phyloP scores from a whole-genome alignment of 2,113 vertebrate species.

The Vimba vimba region DNA sequence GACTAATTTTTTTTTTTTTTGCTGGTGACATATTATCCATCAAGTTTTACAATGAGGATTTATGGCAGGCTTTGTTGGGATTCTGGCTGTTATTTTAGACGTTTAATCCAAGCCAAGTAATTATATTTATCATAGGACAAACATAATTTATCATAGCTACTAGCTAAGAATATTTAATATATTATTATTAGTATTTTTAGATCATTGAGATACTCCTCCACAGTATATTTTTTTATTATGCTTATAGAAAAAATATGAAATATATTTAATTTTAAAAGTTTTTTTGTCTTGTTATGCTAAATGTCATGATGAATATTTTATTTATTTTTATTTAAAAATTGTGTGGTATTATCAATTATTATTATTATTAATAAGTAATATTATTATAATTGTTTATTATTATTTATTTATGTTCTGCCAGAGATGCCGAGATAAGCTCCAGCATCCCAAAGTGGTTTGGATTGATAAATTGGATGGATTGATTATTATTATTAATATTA shows the following conservation, averaged over 20 bases:
- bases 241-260: background rate
- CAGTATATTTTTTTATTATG: background rate
- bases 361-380: too few relatives aligned
- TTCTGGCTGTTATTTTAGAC: slow-evolving; percentile 30
- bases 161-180: background rate
- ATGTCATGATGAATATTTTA: background rate
- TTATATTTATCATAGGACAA: slow-evolving; percentile 26
- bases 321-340: background rate
- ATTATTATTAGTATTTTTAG: background rate
- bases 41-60: slow-evolving; percentile 38
- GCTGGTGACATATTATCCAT: slow-evolving; percentile 45
- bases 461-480: background rate
- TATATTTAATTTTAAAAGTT: too few relatives aligned
- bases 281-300: background rate
- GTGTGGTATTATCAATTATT: too few relatives aligned
- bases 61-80: slow-evolving; percentile 12
- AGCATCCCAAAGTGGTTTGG: background rate
- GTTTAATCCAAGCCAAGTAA: slow-evolving; percentile 3
- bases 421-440: background rate
- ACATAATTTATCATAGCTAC: background rate
- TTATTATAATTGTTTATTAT: too few relatives aligned
- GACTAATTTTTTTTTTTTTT: slow-evolving; percentile 26
- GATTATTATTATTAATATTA: background rate
- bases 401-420: too few relatives aligned
- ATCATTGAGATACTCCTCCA: background rate